phyloP scores from a whole-genome alignment of 2,113 vertebrate species.

The Ursus arctos region DNA sequence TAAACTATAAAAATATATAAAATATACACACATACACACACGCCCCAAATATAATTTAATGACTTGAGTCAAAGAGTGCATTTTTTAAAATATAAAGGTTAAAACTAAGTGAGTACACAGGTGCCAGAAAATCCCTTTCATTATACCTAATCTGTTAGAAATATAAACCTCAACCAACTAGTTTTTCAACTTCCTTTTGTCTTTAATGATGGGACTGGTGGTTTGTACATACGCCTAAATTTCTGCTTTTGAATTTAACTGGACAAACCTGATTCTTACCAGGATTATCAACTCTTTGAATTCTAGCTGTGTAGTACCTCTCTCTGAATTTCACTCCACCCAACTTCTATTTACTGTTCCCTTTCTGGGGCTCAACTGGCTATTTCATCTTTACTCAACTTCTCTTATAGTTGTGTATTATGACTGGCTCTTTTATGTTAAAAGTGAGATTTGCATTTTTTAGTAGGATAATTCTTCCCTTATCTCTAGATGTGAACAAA shows the following conservation, averaged over 20 bases:
- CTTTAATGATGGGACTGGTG: neutral
- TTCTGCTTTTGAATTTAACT: neutral
- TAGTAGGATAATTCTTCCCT: neutral
- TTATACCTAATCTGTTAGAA: neutral
- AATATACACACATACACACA: neutral
- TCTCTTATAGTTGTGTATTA: neutral
- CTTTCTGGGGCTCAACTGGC: neutral
- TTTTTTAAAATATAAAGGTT: neutral
- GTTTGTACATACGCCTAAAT: neutral
- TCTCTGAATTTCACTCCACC: neutral
- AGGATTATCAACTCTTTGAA: slow-evolving; percentile 18
- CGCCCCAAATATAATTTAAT: neutral
- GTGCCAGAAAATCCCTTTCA: neutral
- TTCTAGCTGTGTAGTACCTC: neutral
- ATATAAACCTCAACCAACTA: neutral
- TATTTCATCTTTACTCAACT: neutral
- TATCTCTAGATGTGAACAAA: neutral
- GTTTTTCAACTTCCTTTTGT: slow-evolving; percentile 21
- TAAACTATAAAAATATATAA: slow-evolving; percentile 20
- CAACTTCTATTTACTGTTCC: neutral
- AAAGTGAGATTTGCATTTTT: neutral
- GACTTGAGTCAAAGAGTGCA: neutral
- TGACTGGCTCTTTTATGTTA: neutral
- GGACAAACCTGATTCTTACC: slow-evolving; percentile 1
- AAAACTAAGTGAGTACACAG: neutral